Base-by-base conservation (phyloP, 2,797 vertebrate species). In the Sebastes trivittatus region DNA sequence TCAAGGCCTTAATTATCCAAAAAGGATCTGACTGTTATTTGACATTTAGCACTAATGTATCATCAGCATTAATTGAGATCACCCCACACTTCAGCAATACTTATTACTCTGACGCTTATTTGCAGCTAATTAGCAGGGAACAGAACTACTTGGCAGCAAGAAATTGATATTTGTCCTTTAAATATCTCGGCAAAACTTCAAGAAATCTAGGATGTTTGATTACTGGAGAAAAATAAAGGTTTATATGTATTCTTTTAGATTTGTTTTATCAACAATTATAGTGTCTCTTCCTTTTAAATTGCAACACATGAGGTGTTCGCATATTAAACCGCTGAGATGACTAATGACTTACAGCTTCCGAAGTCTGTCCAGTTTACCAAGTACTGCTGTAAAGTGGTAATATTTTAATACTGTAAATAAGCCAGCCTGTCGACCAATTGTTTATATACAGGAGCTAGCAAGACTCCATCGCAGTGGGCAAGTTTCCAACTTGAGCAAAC, bases 21-120 rank as follows among this genome's bases (percentile, higher is more conserved):
- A 91, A 83, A 75, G 56, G 59, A 88, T 91, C 77, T 54, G 49
- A 54, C 63, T 75, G 75, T 85, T 70, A 84, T 90, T 89, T 94
- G 90, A 93, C 90, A 93, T 94, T 95, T 86, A 86, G 67, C 75
- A 75, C 80, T 82, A 84, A 86, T 84, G 79, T 84, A 82, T 83
- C 72, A 90, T 91, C 84, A 80, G 77, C 74, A 88, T 87, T 86
- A 90, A 93, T 81, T 80, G 69, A 85, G 65, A 83, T 87, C 77
- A 86, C 67, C 83, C 58, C 77, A 79, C 88, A 88, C 80, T 84
- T 90, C 80, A 79, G 87, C 80, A 80, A 59, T 77, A 70, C 67
- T 75, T 84, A 70, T 82, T 74, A 81, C 78, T 56, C 42, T 58
- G 32, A 69, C 85, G 61, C 71, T 76, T 89, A 90, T 93, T 77